These are phyloP conservation scores for silkworm (Bombyx mori) DNA, from an alignment of 1,140 invertebrate species.

Conservation along the genomic window DNA sequence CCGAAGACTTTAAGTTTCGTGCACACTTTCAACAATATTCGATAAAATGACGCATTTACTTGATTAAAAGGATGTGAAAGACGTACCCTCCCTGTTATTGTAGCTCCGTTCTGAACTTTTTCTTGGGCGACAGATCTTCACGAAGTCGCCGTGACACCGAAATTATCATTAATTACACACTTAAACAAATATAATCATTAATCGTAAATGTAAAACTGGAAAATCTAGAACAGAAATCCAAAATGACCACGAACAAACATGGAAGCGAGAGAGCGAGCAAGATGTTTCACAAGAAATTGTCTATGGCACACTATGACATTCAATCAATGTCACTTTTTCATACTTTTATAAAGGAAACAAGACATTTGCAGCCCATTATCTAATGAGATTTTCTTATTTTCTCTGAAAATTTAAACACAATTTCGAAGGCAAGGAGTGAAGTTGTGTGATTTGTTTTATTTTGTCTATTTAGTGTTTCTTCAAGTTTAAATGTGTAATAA, in stretches of 20 bases:
- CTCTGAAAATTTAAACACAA: too few species aligned
- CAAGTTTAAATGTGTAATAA: too few species aligned
- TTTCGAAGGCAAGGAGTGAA: too few species aligned
- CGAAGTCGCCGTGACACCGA: constrained; percentile 57
- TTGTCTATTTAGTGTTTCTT: too few species aligned
- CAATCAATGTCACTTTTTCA: background rate
- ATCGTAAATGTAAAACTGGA: constrained; percentile 56
- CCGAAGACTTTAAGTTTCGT: constrained; percentile 26
- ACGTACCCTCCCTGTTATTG: constrained; percentile 69
- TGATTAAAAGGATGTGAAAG: constrained; percentile 62
- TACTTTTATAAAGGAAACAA: too few species aligned
- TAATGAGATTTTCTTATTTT: too few species aligned
- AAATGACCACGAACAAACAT: constrained; percentile 71
- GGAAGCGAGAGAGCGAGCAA: constrained; percentile 34
- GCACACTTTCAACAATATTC: constrained; percentile 47
- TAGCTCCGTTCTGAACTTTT: constrained; percentile 55
- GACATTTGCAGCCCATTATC: too few species aligned
- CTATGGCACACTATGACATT: constrained; percentile 29
- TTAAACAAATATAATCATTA: constrained; percentile 52
- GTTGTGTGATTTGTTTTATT: too few species aligned
- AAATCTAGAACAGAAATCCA: constrained; percentile 64
- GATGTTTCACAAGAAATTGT: constrained; percentile 31
- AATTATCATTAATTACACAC: constrained; percentile 68
- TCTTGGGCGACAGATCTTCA: constrained; percentile 60
- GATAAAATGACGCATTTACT: constrained; percentile 69